These are phyloP conservation scores for Zaprionus ghesquierei DNA, from an alignment of 1,140 invertebrate species.

Conservation along the genomic window DNA sequence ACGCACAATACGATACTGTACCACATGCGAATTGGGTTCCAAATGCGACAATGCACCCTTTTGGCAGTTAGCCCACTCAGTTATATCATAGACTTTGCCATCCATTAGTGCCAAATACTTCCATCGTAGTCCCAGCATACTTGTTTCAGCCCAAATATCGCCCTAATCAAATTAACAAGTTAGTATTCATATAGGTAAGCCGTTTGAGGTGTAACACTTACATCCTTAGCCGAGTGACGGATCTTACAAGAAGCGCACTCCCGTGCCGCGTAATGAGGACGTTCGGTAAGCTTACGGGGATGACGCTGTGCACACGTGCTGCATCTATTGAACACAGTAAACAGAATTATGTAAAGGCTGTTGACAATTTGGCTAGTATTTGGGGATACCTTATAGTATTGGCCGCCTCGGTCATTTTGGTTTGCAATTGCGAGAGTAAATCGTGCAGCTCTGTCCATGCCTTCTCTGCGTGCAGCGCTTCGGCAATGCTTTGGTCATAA, in stretches of 20 bases:
- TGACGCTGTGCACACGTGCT: constrained; percentile 96
- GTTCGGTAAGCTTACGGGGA: constrained; percentile 90
- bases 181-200: background rate
- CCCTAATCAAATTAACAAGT: constrained; percentile 85
- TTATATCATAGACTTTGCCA: constrained; percentile 96
- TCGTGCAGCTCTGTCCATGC: constrained; percentile 92
- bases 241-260: constrained; percentile 95
- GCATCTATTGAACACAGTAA: constrained; percentile 84
- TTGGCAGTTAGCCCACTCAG: constrained; percentile 97
- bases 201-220: constrained; percentile 71
- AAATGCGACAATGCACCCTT: constrained; percentile 91
- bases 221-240: constrained; percentile 95
- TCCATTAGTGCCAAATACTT: constrained; percentile 99
- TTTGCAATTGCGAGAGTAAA: constrained; percentile 92
- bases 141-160: constrained; percentile 97
- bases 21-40: constrained; percentile 93
- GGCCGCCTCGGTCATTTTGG: constrained; percentile 96
- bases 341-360: background rate
- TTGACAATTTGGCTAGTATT: background rate
- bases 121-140: constrained; percentile 93
- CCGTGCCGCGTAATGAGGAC: constrained; percentile 94
- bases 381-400: constrained; percentile 89
- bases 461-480: constrained; percentile 91
- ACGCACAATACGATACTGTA: constrained; percentile 95
- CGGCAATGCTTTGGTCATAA: constrained; percentile 88